These are phyloP conservation scores for silkworm (Bombyx mori) DNA, from an alignment of 1,140 invertebrate species.

Conservation along the genomic window DNA sequence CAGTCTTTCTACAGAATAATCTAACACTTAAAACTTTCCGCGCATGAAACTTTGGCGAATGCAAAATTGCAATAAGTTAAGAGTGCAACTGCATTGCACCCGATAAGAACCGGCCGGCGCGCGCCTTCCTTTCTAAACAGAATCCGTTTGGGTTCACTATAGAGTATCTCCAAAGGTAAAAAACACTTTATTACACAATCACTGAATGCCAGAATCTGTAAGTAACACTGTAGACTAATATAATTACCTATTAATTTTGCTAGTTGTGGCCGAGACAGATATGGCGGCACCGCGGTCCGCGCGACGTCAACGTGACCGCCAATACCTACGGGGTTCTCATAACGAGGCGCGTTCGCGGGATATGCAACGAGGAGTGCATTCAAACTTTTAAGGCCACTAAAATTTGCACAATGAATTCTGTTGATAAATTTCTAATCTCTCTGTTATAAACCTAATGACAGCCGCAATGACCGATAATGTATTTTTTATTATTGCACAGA, in stretches of 20 bases:
- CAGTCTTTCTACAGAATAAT: conserved; percentile 45
- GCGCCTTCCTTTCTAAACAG: conserved; percentile 63
- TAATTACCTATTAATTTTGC: conserved; percentile 72
- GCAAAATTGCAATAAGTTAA: conserved; percentile 70
- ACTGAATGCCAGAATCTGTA: conserved; percentile 46
- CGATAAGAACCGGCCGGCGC: conserved; percentile 71
- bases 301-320: conserved; percentile 83
- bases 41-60: conserved; percentile 66
- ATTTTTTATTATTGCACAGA: conserved; percentile 62
- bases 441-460: conserved; percentile 53
- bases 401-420: conserved; percentile 30
- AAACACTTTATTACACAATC: conserved; percentile 57
- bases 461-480: conserved; percentile 50
- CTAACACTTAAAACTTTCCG: conserved; percentile 65
- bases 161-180: conserved; percentile 35
- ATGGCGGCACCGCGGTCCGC: conserved; percentile 73
- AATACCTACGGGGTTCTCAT: conserved; percentile 81
- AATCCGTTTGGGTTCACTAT: conserved; percentile 61
- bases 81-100: conserved; percentile 71
- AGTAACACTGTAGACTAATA: conserved; percentile 62
- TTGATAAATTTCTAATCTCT: conserved; percentile 53
- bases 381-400: conserved; percentile 64
- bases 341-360: conserved; percentile 79
- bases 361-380: conserved; percentile 73
- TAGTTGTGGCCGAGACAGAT: conserved; percentile 79